Evolutionary conservation across 2,888 invertebrate genomes (phyloP).

Genomic region (Volucella inanis): DNA sequence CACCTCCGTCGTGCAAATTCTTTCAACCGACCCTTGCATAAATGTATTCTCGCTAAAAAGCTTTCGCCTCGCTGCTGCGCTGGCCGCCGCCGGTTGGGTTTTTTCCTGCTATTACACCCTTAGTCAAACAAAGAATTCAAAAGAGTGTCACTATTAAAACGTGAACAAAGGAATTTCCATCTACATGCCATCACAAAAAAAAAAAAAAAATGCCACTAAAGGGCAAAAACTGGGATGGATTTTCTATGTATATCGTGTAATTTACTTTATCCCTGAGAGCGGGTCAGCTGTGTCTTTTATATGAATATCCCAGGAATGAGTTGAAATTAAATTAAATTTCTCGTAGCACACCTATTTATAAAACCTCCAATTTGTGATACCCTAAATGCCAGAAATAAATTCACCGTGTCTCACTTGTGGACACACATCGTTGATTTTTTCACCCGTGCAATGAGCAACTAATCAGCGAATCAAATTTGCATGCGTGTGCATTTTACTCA

Average conservation of each 20-base stretch:
- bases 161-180: not conserved
- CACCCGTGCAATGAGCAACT: constrained; percentile 51
- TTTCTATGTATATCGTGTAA: too few species aligned
- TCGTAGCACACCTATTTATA: constrained; percentile 10
- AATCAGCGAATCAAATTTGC: constrained; percentile 61
- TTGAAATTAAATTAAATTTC: constrained; percentile 13
- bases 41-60: not conserved
- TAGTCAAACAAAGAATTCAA: constrained; percentile 5
- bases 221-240: too few species aligned
- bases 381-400: constrained; percentile 42
- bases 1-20: constrained; percentile 33
- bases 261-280: too few species aligned
- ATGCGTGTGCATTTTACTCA: constrained; percentile 46
- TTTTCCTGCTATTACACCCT: too few species aligned
- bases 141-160: not conserved
- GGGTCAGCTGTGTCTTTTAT: not conserved
- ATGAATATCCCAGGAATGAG: not conserved
- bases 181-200: too few species aligned
- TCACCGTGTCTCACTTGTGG: constrained; percentile 38
- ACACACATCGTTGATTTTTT: constrained; percentile 60
- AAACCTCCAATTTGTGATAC: not conserved
- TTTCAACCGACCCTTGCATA: not conserved
- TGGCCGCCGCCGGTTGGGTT: too few species aligned
- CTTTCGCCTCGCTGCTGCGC: not conserved
- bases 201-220: too few species aligned